Percentiles rank a stretch among this genome's conserved stretches.
phyloP scores from a whole-genome alignment of 2,888 invertebrate genomes.

The Gryllus longicercus region DNA sequence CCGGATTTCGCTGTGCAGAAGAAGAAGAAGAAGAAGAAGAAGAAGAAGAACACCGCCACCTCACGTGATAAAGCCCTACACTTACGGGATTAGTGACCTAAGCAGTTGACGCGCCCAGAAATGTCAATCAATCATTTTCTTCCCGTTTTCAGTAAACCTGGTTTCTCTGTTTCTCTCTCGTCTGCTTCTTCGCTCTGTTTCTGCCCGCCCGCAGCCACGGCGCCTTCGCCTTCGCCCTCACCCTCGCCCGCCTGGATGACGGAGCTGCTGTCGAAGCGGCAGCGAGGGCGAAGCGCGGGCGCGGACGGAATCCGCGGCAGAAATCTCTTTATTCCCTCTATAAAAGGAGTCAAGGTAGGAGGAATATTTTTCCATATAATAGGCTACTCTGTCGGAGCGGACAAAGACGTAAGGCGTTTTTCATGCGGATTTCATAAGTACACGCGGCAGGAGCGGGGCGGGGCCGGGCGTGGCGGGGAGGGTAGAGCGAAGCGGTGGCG shows the following conservation, averaged over 20 bases:
- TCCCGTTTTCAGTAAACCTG: too few relatives aligned
- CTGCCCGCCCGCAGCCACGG: background rate
- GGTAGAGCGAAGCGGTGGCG: background rate
- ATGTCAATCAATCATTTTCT: too few relatives aligned
- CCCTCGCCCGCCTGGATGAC: background rate
- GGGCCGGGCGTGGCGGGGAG: background rate
- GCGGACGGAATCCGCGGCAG: slow-evolving; percentile 4
- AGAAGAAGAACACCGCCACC: too few relatives aligned
- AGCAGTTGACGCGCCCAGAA: too few relatives aligned
- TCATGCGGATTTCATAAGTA: slow-evolving; percentile 17
- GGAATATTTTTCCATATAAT: slow-evolving; percentile 17
- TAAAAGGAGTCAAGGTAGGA: slow-evolving; percentile 17
- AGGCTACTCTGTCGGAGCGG: slow-evolving; percentile 17
- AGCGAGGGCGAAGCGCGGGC: background rate
- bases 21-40: too few relatives aligned
- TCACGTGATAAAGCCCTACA: too few relatives aligned
- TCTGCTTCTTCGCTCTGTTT: too few relatives aligned
- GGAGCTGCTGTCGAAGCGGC: background rate
- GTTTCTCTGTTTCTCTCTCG: too few relatives aligned
- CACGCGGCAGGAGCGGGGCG: background rate
- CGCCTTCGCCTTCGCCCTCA: background rate
- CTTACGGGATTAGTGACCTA: too few relatives aligned
- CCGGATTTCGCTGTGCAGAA: too few relatives aligned
- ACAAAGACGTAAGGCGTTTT: slow-evolving; percentile 17
- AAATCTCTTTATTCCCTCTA: slow-evolving; percentile 17